Percentiles rank a stretch among this genome's conserved stretches.
Conservation (phyloP, 2,888 invertebrate genomes). For the Tenthredo scrophulariae region DNA sequence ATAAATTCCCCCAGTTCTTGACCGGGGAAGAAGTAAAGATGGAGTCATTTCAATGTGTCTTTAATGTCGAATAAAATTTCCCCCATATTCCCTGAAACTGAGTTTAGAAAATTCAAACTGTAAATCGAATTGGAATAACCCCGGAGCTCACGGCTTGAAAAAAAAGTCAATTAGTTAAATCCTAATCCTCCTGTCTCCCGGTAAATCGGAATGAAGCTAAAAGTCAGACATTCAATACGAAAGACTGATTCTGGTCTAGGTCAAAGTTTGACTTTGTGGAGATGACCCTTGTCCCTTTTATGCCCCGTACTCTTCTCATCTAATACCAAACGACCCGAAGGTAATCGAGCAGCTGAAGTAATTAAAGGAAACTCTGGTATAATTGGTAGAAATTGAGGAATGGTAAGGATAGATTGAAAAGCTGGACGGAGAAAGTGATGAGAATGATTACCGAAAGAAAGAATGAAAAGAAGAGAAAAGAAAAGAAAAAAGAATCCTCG, state of each 20-base stretch:
- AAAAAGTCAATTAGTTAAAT: background rate
- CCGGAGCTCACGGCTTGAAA: background rate
- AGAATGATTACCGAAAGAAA: constrained; percentile 25
- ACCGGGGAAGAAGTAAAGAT: background rate
- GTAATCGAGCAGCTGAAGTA: constrained; percentile 6
- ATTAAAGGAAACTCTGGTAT: background rate
- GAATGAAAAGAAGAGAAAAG: constrained; percentile 21
- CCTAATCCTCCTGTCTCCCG: background rate
- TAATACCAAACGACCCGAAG: background rate
- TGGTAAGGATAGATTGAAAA: constrained; percentile 53
- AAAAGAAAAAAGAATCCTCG: constrained; percentile 46
- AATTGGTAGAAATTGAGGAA: constrained; percentile 25
- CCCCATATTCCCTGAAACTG: background rate
- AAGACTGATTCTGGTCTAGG: background rate
- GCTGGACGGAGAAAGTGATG: constrained; percentile 15
- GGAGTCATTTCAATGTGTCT: background rate
- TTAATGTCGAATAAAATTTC: background rate
- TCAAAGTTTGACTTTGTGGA: background rate
- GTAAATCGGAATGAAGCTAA: background rate
- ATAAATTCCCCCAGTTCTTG: background rate
- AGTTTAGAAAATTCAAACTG: background rate
- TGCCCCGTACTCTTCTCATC: background rate
- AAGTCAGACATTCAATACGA: background rate
- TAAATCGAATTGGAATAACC: background rate
- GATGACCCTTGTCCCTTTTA: background rate